These are phyloP conservation scores for Tenthredo scrophulariae DNA, from an alignment of 2,888 invertebrate species.

Conservation along the genomic window DNA sequence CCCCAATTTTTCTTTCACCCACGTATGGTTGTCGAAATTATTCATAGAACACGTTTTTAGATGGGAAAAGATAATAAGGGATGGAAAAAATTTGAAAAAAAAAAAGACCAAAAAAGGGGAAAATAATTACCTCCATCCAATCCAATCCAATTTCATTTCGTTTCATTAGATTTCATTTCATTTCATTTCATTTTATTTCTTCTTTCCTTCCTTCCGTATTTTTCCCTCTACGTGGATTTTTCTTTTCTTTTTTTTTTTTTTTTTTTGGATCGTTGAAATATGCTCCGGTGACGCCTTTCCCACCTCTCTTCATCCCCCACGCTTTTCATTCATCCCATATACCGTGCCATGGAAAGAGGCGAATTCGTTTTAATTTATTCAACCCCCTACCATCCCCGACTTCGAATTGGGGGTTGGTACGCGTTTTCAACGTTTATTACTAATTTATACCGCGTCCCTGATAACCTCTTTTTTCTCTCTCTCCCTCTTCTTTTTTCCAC, in stretches of 20 bases:
- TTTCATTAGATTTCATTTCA: background rate
- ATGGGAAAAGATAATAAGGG: background rate
- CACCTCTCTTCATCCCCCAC: background rate
- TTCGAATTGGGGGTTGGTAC: background rate
- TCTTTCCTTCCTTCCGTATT: background rate
- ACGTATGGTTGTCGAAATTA: no score
- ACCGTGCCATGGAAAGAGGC: background rate
- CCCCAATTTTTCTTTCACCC: no score
- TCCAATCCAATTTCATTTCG: background rate
- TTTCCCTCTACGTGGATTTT: background rate
- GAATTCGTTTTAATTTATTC: conserved; percentile 4
- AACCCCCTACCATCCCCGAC: background rate
- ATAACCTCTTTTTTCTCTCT: background rate
- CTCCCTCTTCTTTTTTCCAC: background rate
- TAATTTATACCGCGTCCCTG: background rate
- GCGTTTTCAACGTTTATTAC: conserved; percentile 4
- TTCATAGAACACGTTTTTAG: no score
- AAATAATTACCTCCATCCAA: background rate
- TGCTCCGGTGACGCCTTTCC: background rate
- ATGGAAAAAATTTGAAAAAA: background rate
- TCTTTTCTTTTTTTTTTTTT: background rate
- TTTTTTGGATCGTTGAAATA: conserved; percentile 4
- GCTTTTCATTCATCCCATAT: background rate
- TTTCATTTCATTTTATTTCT: background rate
- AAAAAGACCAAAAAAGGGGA: background rate